Base-by-base conservation (phyloP, 37 sponge, comb jelly and placozoan genomes). In the Geodia barretti region DNA sequence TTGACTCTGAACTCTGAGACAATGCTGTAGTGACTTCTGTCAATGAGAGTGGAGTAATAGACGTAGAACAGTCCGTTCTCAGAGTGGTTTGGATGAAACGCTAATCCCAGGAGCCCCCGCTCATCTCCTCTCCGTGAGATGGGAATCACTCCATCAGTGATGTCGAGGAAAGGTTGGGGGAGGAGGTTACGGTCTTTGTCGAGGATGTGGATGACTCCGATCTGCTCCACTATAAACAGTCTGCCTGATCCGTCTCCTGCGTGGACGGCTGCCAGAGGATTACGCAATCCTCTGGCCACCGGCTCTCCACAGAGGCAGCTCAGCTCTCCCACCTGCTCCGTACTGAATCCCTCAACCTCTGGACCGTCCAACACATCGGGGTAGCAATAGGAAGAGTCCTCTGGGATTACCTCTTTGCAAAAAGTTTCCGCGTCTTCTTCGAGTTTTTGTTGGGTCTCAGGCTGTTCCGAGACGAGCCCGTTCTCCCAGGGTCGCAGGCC, bases 41-140 rank as follows among this genome's bases (percentile, higher is more conserved):
- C 62, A 3, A 67, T 30, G 0, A 24, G 17, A 17, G 79, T 40
- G 7, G 81, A 86, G 62, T 89, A 89, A 59, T 93, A 78, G 66
- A 89, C 80, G 78, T 73, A 93, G 60, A 89, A 79, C 9, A 62
- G 47, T 35, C 94, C 81, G 32, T 93, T 93, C 2, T 41, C 31
- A 1, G 60, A 31, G 64, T 66, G 86, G 9, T 81, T 54, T 0
- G 94, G 94, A 39, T 93, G 87, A 61, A 93, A 93, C 1, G 90
- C 94, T 34, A 93, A 31, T 0, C 94, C 94, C 17, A 93, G 80
- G 21, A 93, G 67, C 20, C 94, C 94, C 39, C 94, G 72, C 68
- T 93, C 94, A 65, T 93, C 94, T 23, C 90, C 90, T 25, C 37
- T 35, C 26, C 74, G 7, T 29, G 75, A 37, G 26, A 74, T 66